Conservation (phyloP, 2,797 vertebrate species). For the Cyclopterus lumpus region DNA sequence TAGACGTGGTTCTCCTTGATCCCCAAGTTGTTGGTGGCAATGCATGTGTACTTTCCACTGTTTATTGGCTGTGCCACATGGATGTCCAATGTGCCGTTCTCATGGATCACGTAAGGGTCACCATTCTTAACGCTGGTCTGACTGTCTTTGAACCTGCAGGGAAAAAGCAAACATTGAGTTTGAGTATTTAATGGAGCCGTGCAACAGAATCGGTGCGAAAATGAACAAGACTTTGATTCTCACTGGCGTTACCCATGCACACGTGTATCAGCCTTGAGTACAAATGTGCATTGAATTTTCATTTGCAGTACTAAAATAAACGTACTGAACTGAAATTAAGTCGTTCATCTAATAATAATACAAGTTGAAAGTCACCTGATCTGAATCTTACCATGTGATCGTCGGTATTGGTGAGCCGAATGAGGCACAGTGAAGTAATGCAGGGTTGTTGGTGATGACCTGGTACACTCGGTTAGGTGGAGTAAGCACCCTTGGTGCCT, state of each 20-base stretch:
- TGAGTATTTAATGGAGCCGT: background rate
- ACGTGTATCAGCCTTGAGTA: background rate
- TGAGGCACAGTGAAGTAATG: constrained; percentile 90
- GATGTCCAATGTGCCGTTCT: constrained; percentile 95
- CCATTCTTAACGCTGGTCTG: constrained; percentile 86
- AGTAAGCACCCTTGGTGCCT: constrained; percentile 93
- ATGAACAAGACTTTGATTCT: background rate
- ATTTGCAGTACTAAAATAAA: background rate
- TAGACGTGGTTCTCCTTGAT: constrained; percentile 91
- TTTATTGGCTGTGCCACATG: constrained; percentile 87
- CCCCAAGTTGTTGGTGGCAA: constrained; percentile 92
- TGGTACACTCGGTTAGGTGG: constrained; percentile 88
- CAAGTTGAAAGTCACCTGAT: background rate
- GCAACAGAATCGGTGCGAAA: background rate
- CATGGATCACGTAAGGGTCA: constrained; percentile 90
- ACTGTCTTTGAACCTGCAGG: constrained; percentile 91
- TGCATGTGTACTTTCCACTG: constrained; percentile 92
- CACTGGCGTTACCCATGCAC: background rate
- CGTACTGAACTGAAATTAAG: background rate
- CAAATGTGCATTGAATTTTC: background rate
- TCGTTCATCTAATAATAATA: background rate
- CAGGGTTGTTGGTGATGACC: constrained; percentile 89
- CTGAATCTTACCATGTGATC: constrained; percentile 89
- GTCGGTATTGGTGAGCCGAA: constrained; percentile 95
- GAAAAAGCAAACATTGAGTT: background rate